Evolutionary conservation across 2,797 vertebrate genomes (phyloP), one percentile per base, ranked within the genome.

Genomic region (Sebastolobus alascanus): DNA sequence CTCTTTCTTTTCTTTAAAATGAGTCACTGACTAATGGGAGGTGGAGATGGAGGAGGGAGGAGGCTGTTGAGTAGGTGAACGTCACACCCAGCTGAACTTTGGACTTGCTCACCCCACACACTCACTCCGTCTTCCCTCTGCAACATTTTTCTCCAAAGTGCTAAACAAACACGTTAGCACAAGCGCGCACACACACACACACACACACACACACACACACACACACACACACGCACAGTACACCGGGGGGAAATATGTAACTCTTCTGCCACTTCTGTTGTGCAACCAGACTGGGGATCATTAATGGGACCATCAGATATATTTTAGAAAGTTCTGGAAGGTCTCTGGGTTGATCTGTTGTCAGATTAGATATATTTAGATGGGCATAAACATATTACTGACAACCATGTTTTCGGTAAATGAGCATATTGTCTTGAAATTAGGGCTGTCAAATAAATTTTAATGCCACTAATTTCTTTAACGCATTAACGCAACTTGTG

Each of bases 61-160:
- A 25, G 63, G 37, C 31, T 35, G 59, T 43, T 40, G 7, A 43
- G 46, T 20, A 50, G 37, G 63, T 65, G 63, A 18, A 27, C 13
- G 43, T 50, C 65, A 52, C 46, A 68, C 27, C 43, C 27, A 52
- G 29, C 66, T 68, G 46, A 68, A 68, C 66, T 68, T 52, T 52
- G 18, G 66, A 68, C 46, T 13, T 13, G 66, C 22, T 29, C 12
- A 55, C 59, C 18, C 4, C 2, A 37, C 31, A 18, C 20, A 37
- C 59, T 29, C 55, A 58, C 14, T 16, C 54, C 5, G 5, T 25
- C 27, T 29, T 35, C 9, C 59, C 16, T 29, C 29, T 59, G 29
- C 29, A 31, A 31, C 27, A 29, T 16, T 31, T 59, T 29, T 31
- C 29, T 59, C 27, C 14, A 59, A 31, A 8, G 27, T 31, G 56